Evolutionary conservation across 92 coral and sea anemone genomes (phyloP).

Genomic region (Porites divaricata): DNA sequence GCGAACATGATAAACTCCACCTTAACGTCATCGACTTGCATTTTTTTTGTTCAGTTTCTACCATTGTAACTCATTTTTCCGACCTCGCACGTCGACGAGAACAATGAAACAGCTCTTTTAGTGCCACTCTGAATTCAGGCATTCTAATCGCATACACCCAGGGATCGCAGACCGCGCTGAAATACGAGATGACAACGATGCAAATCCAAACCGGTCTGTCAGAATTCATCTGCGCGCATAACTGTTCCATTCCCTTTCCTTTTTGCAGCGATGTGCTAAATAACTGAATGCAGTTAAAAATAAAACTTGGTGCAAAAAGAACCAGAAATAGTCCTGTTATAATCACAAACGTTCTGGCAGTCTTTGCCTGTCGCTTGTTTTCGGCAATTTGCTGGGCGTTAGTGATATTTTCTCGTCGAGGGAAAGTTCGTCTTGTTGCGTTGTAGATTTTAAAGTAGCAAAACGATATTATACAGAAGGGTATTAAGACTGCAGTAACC

Average conservation of each 20-base stretch:
- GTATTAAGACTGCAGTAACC: not conserved
- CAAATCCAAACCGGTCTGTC: not conserved
- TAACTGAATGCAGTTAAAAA: not conserved
- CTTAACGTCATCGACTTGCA: no score
- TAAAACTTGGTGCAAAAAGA: slow-evolving; percentile 15
- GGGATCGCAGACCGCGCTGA: slow-evolving; percentile 28
- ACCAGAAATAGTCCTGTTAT: slow-evolving; percentile 19
- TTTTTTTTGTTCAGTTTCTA: not conserved
- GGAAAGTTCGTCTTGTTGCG: not conserved
- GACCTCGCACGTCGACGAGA: not conserved
- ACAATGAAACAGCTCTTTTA: not conserved
- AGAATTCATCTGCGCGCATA: no score
- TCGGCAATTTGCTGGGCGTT: slow-evolving; percentile 26
- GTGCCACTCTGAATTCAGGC: slow-evolving; percentile 22
- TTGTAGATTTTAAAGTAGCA: slow-evolving; percentile 28
- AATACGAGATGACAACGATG: slow-evolving; percentile 1
- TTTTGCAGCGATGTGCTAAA: not conserved
- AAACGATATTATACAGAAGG: slow-evolving; percentile 20
- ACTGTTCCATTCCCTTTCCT: no score
- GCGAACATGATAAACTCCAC: no score
- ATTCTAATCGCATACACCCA: slow-evolving; percentile 28
- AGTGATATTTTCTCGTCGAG: slow-evolving; percentile 5
- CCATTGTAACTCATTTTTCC: not conserved
- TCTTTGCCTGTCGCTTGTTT: slow-evolving; percentile 20
- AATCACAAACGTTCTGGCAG: slow-evolving; percentile 13